Percentiles rank a stretch among this genome's conserved stretches.
phyloP scores from a whole-genome alignment of 2,888 invertebrate species.

The Salpingus planirostris region DNA sequence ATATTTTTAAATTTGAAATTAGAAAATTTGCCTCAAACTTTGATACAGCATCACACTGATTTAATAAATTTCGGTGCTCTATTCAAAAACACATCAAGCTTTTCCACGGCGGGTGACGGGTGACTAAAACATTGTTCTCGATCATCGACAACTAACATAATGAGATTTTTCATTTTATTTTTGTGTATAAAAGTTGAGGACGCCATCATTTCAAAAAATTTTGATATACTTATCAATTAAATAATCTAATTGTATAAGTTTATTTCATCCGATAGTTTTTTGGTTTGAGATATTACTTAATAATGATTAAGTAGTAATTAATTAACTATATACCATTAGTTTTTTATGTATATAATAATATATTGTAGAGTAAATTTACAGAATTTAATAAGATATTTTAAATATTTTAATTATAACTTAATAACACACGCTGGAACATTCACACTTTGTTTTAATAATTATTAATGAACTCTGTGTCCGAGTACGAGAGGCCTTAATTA shows the following conservation, averaged over 20 bases:
- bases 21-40: constrained; percentile 35
- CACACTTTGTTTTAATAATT: too few species aligned
- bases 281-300: constrained; percentile 37
- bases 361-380: constrained; percentile 44
- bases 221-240: constrained; percentile 36
- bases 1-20: constrained; percentile 31
- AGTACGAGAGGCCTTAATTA: constrained; percentile 16
- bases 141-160: too few species aligned
- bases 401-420: constrained; percentile 38
- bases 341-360: constrained; percentile 38
- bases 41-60: constrained; percentile 24
- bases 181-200: constrained; percentile 42
- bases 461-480: constrained; percentile 31
- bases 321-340: constrained; percentile 31
- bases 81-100: too few species aligned
- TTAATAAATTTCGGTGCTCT: too few species aligned
- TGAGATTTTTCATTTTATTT: too few species aligned
- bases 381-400: constrained; percentile 41
- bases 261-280: constrained; percentile 29
- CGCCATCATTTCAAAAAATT: constrained; percentile 39
- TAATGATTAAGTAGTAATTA: too few species aligned
- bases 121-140: too few species aligned
- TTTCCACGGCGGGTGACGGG: too few species aligned
- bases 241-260: constrained; percentile 3
- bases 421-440: constrained; percentile 37